A percentile compares a stretch with the other conserved stretches of the same genome.
Evolutionary conservation across 2,113 vertebrate genomes (phyloP).

Genomic region (Coturnix japonica): DNA sequence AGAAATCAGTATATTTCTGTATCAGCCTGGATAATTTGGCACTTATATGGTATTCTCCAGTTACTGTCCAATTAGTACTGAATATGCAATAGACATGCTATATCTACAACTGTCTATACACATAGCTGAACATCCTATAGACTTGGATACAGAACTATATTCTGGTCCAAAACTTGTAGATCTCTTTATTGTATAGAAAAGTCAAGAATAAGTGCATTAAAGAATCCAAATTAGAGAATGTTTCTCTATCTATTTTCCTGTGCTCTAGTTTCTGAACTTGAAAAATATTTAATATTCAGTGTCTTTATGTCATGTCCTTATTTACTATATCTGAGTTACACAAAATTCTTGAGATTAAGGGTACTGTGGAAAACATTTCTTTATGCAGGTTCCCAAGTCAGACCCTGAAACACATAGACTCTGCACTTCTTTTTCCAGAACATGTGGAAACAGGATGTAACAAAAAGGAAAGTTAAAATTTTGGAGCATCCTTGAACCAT

Average conservation of each 20-base stretch:
- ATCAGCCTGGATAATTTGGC: not conserved
- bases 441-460: not conserved
- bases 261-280: not conserved
- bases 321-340: rapidly evolving
- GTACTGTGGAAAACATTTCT: not conserved
- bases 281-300: not conserved
- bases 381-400: not conserved
- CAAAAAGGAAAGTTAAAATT: not conserved
- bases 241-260: not conserved
- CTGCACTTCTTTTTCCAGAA: not conserved
- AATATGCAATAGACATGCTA: not conserved
- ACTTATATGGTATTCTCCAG: not conserved
- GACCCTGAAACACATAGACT: not conserved
- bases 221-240: not conserved
- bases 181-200: not conserved
- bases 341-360: not conserved
- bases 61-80: not conserved
- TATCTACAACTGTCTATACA: not conserved
- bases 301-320: not conserved
- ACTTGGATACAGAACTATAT: not conserved
- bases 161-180: not conserved
- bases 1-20: not conserved
- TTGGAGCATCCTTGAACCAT: not conserved
- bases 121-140: not conserved
- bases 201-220: not conserved